These are phyloP conservation scores for Scaptomyza graminum DNA, from an alignment of 1,140 invertebrate species.

Conservation along the genomic window DNA sequence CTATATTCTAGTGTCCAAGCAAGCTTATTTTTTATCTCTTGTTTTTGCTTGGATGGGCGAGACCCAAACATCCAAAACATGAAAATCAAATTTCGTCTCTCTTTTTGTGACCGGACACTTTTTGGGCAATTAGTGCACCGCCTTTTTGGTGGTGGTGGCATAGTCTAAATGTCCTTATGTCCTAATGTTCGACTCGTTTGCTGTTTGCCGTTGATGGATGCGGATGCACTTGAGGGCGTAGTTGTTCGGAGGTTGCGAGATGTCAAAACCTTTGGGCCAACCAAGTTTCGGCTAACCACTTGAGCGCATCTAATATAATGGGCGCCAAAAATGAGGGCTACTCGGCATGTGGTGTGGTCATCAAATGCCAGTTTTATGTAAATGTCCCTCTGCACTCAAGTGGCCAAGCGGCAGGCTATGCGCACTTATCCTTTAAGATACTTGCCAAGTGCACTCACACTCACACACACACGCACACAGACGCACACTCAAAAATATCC, in stretches of 20 bases:
- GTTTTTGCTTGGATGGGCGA: slow-evolving; percentile 29
- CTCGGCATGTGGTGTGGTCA: slow-evolving; percentile 26
- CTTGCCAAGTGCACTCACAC: slow-evolving; percentile 30
- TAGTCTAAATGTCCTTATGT: background rate
- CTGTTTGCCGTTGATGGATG: slow-evolving; percentile 37
- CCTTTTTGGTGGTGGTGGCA: background rate
- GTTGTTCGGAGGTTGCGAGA: background rate
- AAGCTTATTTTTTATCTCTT: background rate
- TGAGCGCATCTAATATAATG: slow-evolving; percentile 39
- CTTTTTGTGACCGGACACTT: slow-evolving; percentile 20
- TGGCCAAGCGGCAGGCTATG: slow-evolving; percentile 13
- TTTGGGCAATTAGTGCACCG: slow-evolving; percentile 44
- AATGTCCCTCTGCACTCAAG: slow-evolving; percentile 54
- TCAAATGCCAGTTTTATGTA: slow-evolving; percentile 70
- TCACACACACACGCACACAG: too few species aligned
- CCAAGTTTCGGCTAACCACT: slow-evolving; percentile 37
- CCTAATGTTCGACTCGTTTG: background rate
- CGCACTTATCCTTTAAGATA: slow-evolving; percentile 56
- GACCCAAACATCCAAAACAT: slow-evolving; percentile 74
- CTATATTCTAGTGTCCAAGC: slow-evolving; percentile 53
- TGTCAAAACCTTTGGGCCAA: background rate
- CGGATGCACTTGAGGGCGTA: slow-evolving; percentile 35
- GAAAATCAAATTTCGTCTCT: slow-evolving; percentile 73
- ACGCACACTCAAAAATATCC: background rate
- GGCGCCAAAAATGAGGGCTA: slow-evolving; percentile 37